Evolutionary conservation across 1,140 invertebrate genomes (phyloP).

Genomic region (Drosophila kohkoa): DNA sequence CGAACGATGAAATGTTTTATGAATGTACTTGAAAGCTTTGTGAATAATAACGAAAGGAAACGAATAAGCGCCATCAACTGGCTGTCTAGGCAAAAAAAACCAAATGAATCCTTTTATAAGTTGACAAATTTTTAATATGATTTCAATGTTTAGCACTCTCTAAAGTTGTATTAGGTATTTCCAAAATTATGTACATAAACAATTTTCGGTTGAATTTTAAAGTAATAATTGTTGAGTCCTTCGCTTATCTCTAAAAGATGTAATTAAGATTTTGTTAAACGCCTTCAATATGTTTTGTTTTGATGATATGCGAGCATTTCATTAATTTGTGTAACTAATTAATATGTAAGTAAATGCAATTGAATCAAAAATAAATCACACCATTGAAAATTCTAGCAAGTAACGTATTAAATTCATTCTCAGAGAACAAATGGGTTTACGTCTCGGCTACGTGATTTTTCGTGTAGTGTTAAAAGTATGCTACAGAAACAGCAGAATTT

Average conservation of each 20-base stretch:
- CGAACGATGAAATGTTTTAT: conserved; percentile 24
- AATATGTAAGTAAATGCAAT: conserved; percentile 71
- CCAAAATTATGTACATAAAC: conserved; percentile 14
- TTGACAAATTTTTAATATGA: background rate
- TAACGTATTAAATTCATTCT: background rate
- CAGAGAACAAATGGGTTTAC: background rate
- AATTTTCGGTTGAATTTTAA: conserved; percentile 9
- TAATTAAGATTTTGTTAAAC: background rate
- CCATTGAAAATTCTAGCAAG: conserved; percentile 60
- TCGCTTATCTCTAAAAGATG: background rate
- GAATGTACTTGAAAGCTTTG: background rate
- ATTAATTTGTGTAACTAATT: conserved; percentile 62
- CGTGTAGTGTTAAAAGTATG: background rate
- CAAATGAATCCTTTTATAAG: background rate
- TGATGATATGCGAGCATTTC: conserved; percentile 19
- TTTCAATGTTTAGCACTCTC: background rate
- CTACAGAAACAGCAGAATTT: background rate
- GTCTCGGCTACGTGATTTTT: background rate
- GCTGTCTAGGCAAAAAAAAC: background rate
- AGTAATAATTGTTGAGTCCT: conserved; percentile 4
- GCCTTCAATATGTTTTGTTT: background rate
- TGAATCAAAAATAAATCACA: conserved; percentile 81
- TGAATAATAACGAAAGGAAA: conserved; percentile 1
- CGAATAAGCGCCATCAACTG: background rate
- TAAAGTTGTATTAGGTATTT: conserved; percentile 8